Percentiles rank a stretch among this genome's conserved stretches.
Evolutionary conservation across 2,113 vertebrate genomes (phyloP).

Genomic region (Pholis gunnellus): DNA sequence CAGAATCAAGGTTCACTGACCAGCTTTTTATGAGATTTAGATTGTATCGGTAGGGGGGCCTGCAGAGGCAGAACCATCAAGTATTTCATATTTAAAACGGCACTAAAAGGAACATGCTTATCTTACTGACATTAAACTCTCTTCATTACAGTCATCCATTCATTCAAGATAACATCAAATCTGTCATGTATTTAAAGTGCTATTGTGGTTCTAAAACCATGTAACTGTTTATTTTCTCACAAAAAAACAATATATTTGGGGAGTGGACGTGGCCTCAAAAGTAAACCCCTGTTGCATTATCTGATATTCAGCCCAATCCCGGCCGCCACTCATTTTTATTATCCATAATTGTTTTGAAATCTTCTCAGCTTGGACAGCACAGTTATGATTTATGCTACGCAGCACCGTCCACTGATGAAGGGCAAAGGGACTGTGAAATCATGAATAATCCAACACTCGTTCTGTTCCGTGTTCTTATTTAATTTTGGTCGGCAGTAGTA

Average conservation of each 20-base stretch:
- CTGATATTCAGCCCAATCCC: slow-evolving; percentile 25
- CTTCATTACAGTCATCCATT: not conserved
- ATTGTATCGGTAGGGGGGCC: not conserved
- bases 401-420: slow-evolving; percentile 27
- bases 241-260: not conserved
- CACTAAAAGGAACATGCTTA: not conserved
- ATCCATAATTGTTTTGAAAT: slow-evolving; percentile 57
- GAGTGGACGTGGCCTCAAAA: not conserved
- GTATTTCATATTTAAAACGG: not conserved
- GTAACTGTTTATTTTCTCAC: not conserved
- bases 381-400: slow-evolving; percentile 17
- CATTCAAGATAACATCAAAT: not conserved
- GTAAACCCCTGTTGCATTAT: not conserved
- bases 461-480: not conserved
- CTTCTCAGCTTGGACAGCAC: slow-evolving; percentile 13
- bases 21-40: not conserved
- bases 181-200: not conserved
- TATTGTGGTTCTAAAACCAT: not conserved
- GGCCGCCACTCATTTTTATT: not conserved
- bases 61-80: not conserved
- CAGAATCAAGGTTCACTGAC: not conserved
- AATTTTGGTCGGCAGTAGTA: not conserved
- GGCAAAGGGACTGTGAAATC: slow-evolving; percentile 19
- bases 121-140: not conserved
- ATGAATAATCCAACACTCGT: slow-evolving; percentile 19